Conservation (phyloP, 1,140 invertebrate genomes). For the Trichomalopsis sarcophagae region DNA sequence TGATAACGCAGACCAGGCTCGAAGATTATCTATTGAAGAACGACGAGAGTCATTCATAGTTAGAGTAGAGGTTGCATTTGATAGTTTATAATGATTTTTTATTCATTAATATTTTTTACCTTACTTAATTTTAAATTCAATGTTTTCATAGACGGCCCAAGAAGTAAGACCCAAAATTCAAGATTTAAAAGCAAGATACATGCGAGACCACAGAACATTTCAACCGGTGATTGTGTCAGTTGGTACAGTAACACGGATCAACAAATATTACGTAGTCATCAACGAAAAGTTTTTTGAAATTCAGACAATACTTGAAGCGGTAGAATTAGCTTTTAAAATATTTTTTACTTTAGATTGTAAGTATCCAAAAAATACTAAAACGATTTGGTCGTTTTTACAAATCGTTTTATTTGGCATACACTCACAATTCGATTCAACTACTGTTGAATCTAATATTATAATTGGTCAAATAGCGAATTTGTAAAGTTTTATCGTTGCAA, state of each 20-base stretch:
- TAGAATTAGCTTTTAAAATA: constrained; percentile 2
- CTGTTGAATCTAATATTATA: background rate
- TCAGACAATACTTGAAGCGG: background rate
- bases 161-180: background rate
- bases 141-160: background rate
- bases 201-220: background rate
- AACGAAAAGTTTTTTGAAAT: background rate
- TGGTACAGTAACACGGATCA: background rate
- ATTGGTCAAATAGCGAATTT: background rate
- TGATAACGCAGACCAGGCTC: background rate
- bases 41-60: background rate
- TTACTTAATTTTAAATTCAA: background rate
- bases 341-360: constrained; percentile 10
- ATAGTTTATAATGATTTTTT: too few species aligned
- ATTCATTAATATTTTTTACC: too few species aligned
- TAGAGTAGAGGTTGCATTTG: too few species aligned
- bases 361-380: background rate
- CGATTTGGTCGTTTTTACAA: background rate
- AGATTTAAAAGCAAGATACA: background rate
- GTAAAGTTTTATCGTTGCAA: background rate
- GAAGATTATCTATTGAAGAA: background rate
- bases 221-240: background rate
- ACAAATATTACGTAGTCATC: background rate
- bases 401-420: background rate
- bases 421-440: background rate